These are phyloP conservation scores for Adelphocoris suturalis DNA, from an alignment of 2,888 invertebrate species.

Conservation along the genomic window DNA sequence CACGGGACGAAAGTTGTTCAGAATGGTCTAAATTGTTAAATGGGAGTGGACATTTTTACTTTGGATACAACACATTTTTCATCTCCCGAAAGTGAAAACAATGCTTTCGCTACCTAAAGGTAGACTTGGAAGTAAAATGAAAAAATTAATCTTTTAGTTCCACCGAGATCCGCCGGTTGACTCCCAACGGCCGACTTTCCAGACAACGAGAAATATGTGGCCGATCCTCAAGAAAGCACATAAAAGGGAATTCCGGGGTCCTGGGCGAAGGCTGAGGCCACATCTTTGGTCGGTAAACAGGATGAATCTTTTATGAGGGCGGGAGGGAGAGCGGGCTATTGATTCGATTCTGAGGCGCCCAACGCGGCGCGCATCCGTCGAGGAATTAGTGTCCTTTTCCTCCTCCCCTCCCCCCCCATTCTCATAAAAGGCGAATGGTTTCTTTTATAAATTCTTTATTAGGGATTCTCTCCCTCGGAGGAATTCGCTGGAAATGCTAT, in stretches of 20 bases:
- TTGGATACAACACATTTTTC: too few relatives aligned
- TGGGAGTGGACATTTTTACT: too few relatives aligned
- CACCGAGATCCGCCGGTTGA: too few relatives aligned
- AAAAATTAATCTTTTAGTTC: too few relatives aligned
- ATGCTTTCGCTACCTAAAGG: too few relatives aligned
- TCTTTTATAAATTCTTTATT: not conserved
- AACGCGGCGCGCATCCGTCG: not conserved
- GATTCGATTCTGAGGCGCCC: not conserved
- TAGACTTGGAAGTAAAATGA: too few relatives aligned
- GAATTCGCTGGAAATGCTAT: too few relatives aligned
- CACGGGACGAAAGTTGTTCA: too few relatives aligned
- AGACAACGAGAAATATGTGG: not conserved
- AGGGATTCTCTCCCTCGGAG: not conserved
- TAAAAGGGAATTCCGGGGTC: conserved; percentile 1
- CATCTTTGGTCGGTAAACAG: conserved; percentile 27
- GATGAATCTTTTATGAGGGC: conserved; percentile 2
- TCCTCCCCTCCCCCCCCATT: not conserved
- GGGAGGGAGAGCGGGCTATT: not conserved
- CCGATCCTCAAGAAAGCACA: not conserved
- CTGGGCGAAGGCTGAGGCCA: not conserved
- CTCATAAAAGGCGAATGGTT: not conserved
- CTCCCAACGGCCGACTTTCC: too few relatives aligned
- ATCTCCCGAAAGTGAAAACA: too few relatives aligned
- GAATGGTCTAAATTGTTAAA: too few relatives aligned
- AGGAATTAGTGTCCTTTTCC: conserved; percentile 33